Conservation (phyloP, 2,113 vertebrate species). For the Pachypanchax playfairii region DNA sequence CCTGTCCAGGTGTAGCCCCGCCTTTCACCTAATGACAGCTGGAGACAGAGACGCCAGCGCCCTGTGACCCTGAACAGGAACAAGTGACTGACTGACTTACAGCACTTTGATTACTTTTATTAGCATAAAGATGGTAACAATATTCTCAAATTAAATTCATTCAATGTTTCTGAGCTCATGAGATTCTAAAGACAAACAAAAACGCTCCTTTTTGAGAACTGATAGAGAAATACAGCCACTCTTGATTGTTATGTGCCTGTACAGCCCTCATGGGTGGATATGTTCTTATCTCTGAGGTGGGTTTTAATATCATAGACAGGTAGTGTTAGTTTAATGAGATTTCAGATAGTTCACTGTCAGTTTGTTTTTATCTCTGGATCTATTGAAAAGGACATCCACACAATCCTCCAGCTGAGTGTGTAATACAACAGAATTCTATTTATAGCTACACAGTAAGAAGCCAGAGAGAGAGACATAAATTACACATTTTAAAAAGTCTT, state of each 20-base stretch:
- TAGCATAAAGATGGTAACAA: slow-evolving; percentile 24
- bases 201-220: slow-evolving; percentile 8
- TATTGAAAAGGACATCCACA: slow-evolving; percentile 34
- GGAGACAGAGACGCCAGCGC: too few relatives aligned
- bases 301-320: slow-evolving; percentile 13
- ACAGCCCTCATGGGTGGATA: background rate
- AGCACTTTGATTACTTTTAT: slow-evolving; percentile 41
- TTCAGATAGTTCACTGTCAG: slow-evolving; percentile 11
- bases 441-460: slow-evolving; percentile 49
- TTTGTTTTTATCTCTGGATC: slow-evolving; percentile 45
- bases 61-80: too few relatives aligned
- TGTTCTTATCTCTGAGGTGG: slow-evolving; percentile 6
- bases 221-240: background rate
- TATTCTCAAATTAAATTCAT: slow-evolving; percentile 16
- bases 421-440: slow-evolving; percentile 31
- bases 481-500: too few relatives aligned
- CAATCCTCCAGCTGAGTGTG: slow-evolving; percentile 29
- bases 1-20: too few relatives aligned
- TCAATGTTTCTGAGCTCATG: background rate
- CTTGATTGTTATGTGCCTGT: background rate
- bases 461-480: slow-evolving; percentile 43
- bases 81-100: too few relatives aligned
- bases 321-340: slow-evolving; percentile 36
- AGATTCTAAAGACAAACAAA: slow-evolving; percentile 9
- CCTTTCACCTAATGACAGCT: too few relatives aligned